Evolutionary conservation across 2,888 invertebrate species (phyloP), one percentile per base, ranked within the genome.

Genomic region (Cataglyphis livida): DNA sequence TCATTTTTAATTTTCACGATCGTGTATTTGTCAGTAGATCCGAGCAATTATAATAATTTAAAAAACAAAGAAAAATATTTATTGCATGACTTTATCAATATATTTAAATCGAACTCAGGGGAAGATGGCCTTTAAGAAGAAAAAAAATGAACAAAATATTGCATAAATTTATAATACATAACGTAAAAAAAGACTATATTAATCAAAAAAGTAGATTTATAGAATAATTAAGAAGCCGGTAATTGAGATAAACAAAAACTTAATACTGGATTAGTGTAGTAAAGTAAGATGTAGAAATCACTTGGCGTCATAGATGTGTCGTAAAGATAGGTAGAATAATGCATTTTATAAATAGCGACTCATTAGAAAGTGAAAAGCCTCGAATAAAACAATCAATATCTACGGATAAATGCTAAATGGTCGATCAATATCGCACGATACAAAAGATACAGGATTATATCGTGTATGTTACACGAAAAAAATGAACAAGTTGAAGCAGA

Each of bases 241-340:
- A 61, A 61, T 70, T 57, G 44, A 79, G 70, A 79, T 70, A 68
- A 59, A 32, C 12, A 21, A 57, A 57, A 68, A 70, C 59, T 70
- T 59, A 70, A 79, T 68, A 70, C 59, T 44, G 59, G 59, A 70
- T 59, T 59, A 59, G 41, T 57, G 28, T 66, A 59, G 44, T 70
- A 68, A 44, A 68, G 41, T 78, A 32, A 79, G 78, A 79, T 79
- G 78, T 70, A 79, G 78, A 79, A 79, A 79, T 79, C 59, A 35
- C 44, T 59, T 25, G 59, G 41, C 35, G 44, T 70, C 35, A 59
- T 12, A 79, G 70, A 79, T 79, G 32, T 12, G 59, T 79, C n/a
- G 78, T 21, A 59, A 35, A 59, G 70, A 79, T 70, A 76, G 15
- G 6, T 38, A 70, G 32, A 79, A 79, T 79, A 79, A 70, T 79